These are phyloP conservation scores for Cinclus mexicanus DNA, from an alignment of 2,113 vertebrate species.

Conservation along the genomic window DNA sequence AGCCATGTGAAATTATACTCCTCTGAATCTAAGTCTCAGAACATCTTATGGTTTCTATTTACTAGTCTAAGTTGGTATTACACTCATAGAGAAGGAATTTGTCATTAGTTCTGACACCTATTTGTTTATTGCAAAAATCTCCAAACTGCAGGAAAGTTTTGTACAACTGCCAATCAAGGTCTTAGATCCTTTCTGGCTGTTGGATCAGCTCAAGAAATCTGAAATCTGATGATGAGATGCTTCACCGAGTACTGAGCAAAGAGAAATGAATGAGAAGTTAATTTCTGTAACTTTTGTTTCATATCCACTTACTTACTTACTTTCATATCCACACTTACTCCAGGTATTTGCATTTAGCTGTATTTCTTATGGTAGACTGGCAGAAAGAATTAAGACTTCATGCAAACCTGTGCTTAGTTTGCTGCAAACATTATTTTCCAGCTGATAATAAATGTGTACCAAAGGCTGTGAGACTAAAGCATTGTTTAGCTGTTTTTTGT, in stretches of 20 bases:
- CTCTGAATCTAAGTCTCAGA: neutral
- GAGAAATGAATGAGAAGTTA: neutral
- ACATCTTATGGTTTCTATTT: neutral
- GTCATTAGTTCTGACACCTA: neutral
- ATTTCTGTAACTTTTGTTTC: neutral
- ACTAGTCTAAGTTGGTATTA: neutral
- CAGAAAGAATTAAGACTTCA: neutral
- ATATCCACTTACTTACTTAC: neutral
- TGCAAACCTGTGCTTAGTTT: neutral
- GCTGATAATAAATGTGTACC: neutral
- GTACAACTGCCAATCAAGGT: neutral
- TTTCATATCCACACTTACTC: neutral
- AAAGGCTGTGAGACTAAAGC: neutral
- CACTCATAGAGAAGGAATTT: neutral
- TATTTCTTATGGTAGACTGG: neutral
- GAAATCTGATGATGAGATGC: neutral
- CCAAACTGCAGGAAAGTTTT: neutral
- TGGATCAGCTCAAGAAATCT: neutral
- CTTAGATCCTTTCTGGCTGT: neutral
- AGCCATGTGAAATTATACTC: neutral
- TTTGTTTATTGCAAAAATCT: neutral
- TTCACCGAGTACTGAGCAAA: neutral
- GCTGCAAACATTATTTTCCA: neutral
- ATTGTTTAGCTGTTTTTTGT: neutral
- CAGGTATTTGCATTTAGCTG: neutral